Evolutionary conservation across 1,140 invertebrate genomes (phyloP).

Genomic region (Drosophila nikananu): DNA sequence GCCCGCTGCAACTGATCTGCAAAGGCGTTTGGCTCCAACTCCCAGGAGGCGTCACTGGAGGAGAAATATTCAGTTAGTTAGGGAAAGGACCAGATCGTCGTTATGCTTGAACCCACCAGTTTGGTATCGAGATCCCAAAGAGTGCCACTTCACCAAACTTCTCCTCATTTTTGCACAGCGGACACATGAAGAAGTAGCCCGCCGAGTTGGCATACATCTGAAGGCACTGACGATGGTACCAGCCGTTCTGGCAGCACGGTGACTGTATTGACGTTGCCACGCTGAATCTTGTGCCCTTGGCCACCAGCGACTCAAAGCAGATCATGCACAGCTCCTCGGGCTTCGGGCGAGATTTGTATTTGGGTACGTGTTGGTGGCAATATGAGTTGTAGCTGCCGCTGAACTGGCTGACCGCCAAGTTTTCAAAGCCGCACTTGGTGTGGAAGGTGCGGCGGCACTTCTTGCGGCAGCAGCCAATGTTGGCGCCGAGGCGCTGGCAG

Average conservation of each 20-base stretch:
- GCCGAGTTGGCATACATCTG: slow-evolving; percentile 49
- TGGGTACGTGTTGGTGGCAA: slow-evolving; percentile 34
- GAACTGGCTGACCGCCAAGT: slow-evolving; percentile 41
- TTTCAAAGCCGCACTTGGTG: slow-evolving; percentile 40
- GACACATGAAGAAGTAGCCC: slow-evolving; percentile 70
- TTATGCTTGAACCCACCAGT: slow-evolving; percentile 30
- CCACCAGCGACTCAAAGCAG: slow-evolving; percentile 32
- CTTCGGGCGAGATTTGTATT: neutral
- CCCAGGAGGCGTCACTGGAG: slow-evolving; percentile 58
- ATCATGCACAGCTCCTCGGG: slow-evolving; percentile 26
- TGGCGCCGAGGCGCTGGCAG: slow-evolving; percentile 37
- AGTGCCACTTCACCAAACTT: slow-evolving; percentile 21
- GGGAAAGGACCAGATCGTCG: neutral
- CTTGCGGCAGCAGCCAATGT: slow-evolving; percentile 40
- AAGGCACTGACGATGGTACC: slow-evolving; percentile 58
- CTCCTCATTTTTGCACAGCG: slow-evolving; percentile 51
- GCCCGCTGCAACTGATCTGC: slow-evolving; percentile 15
- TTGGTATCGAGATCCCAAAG: slow-evolving; percentile 50
- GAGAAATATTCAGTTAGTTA: neutral
- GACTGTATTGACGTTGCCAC: slow-evolving; percentile 21
- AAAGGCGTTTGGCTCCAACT: slow-evolving; percentile 34
- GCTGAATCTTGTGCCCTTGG: neutral
- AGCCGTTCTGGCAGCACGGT: slow-evolving; percentile 57
- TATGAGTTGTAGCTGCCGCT: slow-evolving; percentile 41
- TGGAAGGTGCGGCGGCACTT: slow-evolving; percentile 44